These are phyloP conservation scores for Chrysomela aeneicollis DNA, from an alignment of 2,888 invertebrate genomes.

Conservation along the genomic window DNA sequence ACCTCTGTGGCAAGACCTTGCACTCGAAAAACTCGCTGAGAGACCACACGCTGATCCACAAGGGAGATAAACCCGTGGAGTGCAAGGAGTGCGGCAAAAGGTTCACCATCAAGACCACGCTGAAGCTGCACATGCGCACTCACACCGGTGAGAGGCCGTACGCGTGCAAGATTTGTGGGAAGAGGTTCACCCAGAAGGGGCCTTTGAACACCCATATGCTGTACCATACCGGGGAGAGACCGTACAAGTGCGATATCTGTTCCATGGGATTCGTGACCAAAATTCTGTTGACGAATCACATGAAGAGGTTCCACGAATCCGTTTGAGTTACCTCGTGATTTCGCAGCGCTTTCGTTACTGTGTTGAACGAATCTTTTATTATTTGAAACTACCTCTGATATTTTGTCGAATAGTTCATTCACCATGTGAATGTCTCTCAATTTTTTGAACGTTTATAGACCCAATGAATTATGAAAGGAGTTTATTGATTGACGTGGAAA, in stretches of 20 bases:
- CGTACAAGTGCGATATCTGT: constrained; percentile 43
- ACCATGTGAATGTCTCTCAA: too few relatives aligned
- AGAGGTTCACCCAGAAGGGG: constrained; percentile 63
- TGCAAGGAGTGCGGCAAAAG: constrained; percentile 66
- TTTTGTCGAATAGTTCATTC: neutral
- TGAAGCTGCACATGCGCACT: constrained; percentile 55
- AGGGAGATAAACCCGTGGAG: constrained; percentile 59
- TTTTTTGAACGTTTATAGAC: too few relatives aligned
- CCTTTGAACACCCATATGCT: constrained; percentile 61
- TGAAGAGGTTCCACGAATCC: constrained; percentile 42
- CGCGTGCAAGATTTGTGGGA: constrained; percentile 59
- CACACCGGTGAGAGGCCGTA: constrained; percentile 59
- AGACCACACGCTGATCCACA: constrained; percentile 50
- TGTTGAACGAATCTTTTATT: neutral
- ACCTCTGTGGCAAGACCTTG: constrained; percentile 64
- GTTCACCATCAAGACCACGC: constrained; percentile 65
- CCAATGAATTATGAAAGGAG: neutral
- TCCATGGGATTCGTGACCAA: constrained; percentile 46
- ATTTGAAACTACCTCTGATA: neutral
- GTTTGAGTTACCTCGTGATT: constrained; percentile 3
- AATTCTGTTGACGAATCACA: constrained; percentile 54
- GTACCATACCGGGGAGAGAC: constrained; percentile 38
- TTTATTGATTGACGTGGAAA: neutral
- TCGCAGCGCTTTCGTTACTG: neutral
- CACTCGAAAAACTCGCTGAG: constrained; percentile 54